Evolutionary conservation across 2,113 vertebrate species (phyloP).

Genomic region (Macrotus californicus): DNA sequence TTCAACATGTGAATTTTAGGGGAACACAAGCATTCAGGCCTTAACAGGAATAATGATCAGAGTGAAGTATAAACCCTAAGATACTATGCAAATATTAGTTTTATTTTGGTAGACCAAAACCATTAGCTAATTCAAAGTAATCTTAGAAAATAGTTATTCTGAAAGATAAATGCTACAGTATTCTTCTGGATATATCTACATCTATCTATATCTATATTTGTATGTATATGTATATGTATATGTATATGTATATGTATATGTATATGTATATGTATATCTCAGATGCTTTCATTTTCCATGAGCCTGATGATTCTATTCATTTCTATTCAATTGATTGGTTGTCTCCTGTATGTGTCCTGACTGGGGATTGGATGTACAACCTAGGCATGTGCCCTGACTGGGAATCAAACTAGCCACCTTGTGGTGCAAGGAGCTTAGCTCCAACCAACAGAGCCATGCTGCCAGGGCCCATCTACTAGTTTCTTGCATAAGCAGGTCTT

Average conservation of each 20-base stretch:
- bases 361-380: no score
- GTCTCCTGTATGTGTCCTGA: no score
- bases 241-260: no score
- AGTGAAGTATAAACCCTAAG: not conserved
- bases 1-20: not conserved
- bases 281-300: not conserved
- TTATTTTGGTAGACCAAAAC: not conserved
- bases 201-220: no score
- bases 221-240: no score
- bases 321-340: not conserved
- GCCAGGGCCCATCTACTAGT: not conserved
- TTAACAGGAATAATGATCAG: not conserved
- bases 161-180: not conserved
- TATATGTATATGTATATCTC: not conserved
- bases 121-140: conserved; percentile 21
- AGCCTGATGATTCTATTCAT: conserved; percentile 17
- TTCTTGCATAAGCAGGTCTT: not conserved
- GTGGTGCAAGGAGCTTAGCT: no score
- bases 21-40: not conserved
- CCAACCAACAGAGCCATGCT: no score
- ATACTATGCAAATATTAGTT: not conserved
- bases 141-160: not conserved
- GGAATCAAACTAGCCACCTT: no score
- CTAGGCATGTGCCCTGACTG: no score
- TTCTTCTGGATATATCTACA: not conserved